These are phyloP conservation scores for Zygogramma bicolorata DNA, from an alignment of 2,888 invertebrate genomes.

Conservation along the genomic window DNA sequence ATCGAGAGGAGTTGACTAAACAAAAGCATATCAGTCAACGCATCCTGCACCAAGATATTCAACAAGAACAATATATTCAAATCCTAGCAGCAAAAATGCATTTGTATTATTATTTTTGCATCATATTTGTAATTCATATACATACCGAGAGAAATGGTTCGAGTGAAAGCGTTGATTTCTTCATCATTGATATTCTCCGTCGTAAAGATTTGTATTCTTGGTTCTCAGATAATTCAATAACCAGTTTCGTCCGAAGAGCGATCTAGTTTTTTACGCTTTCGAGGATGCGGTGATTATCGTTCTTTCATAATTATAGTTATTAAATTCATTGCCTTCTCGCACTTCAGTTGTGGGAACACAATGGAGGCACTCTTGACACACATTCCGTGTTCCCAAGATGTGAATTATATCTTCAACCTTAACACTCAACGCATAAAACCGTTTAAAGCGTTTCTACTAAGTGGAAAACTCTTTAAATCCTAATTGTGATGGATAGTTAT, in stretches of 20 bases:
- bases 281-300: constrained; percentile 16
- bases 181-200: background rate
- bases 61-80: no score
- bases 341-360: constrained; percentile 28
- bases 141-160: background rate
- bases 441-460: background rate
- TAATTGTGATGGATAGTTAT: background rate
- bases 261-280: constrained; percentile 22
- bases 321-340: constrained; percentile 20
- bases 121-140: no score
- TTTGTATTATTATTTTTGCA: no score
- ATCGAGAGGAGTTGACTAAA: no score
- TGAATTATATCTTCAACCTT: constrained; percentile 1
- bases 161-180: background rate
- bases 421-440: background rate
- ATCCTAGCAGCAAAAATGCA: no score
- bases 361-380: constrained; percentile 37
- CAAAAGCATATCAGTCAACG: no score
- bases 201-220: background rate
- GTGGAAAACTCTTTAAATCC: background rate
- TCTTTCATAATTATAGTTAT: constrained; percentile 31
- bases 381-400: constrained; percentile 20
- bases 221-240: background rate
- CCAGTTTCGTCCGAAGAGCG: background rate
- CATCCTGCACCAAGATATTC: no score